These are phyloP conservation scores for Phrynocephalus forsythii DNA, from an alignment of 2,797 vertebrate genomes.

Conservation along the genomic window DNA sequence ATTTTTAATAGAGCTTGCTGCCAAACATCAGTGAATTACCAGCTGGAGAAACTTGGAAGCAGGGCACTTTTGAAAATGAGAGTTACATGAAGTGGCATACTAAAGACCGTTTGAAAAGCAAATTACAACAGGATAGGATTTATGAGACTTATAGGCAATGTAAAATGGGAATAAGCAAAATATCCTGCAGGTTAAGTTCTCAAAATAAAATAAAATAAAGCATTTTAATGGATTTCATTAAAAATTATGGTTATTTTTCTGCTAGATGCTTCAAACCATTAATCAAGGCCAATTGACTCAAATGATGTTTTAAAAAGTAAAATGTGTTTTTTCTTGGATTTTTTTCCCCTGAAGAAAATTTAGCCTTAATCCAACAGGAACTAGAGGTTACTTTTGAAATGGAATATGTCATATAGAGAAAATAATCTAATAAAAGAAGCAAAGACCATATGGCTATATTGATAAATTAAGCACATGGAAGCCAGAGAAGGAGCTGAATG, in stretches of 20 bases:
- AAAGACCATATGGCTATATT: neutral
- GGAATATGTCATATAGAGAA: neutral
- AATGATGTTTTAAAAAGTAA: neutral
- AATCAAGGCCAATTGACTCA: neutral
- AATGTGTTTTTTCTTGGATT: neutral
- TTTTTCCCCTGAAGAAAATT: neutral
- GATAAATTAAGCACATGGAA: neutral
- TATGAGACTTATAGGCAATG: neutral
- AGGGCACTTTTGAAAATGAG: neutral
- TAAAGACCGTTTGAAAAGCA: constrained; percentile 17
- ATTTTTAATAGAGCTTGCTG: constrained; percentile 12
- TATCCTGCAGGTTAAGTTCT: neutral
- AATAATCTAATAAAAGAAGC: neutral
- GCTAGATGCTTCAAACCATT: neutral
- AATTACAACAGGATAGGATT: neutral
- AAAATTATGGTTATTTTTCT: neutral
- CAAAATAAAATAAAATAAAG: neutral
- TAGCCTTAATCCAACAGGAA: neutral
- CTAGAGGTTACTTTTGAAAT: neutral
- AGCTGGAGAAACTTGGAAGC: constrained; percentile 3
- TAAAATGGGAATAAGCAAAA: constrained; percentile 10
- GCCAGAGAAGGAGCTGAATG: neutral
- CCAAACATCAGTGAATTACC: constrained; percentile 15
- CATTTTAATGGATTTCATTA: neutral
- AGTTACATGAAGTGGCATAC: neutral